Percentiles rank a stretch among this genome's conserved stretches.
phyloP scores from a whole-genome alignment of 2,888 invertebrate genomes.

The Archaeoteleia sp. region DNA sequence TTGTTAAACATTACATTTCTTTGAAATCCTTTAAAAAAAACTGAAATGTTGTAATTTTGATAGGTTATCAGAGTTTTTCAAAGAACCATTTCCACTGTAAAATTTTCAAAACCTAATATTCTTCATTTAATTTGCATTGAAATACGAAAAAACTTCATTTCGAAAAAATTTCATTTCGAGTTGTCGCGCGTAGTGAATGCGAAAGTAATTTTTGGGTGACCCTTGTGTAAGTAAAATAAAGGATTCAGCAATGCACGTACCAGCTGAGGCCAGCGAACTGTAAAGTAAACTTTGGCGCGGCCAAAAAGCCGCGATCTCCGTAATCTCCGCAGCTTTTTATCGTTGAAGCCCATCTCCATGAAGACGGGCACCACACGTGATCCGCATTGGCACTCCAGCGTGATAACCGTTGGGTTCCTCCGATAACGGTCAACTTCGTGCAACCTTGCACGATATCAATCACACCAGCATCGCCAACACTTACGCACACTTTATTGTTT shows the following conservation, averaged over 20 bases:
- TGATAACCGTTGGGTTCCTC: slow-evolving; percentile 62
- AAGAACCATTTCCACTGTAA: no score
- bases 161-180: no score
- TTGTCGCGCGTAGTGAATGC: neutral
- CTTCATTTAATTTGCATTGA: no score
- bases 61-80: no score
- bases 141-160: no score
- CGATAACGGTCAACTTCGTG: slow-evolving; percentile 59
- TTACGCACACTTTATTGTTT: slow-evolving; percentile 6
- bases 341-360: slow-evolving; percentile 76
- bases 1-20: no score
- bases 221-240: slow-evolving; percentile 2
- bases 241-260: slow-evolving; percentile 69
- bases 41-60: no score
- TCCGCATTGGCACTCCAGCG: slow-evolving; percentile 74
- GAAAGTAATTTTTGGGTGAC: neutral
- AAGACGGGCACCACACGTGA: slow-evolving; percentile 72
- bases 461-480: slow-evolving; percentile 27
- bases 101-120: no score
- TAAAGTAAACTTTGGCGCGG: slow-evolving; percentile 79
- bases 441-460: slow-evolving; percentile 35
- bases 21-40: no score
- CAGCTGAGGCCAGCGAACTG: slow-evolving; percentile 79
- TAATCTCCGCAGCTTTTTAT: slow-evolving; percentile 77
- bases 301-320: slow-evolving; percentile 79